Evolutionary conservation across 2,113 vertebrate genomes (phyloP).

Genomic region (Chloroceryle aenea): DNA sequence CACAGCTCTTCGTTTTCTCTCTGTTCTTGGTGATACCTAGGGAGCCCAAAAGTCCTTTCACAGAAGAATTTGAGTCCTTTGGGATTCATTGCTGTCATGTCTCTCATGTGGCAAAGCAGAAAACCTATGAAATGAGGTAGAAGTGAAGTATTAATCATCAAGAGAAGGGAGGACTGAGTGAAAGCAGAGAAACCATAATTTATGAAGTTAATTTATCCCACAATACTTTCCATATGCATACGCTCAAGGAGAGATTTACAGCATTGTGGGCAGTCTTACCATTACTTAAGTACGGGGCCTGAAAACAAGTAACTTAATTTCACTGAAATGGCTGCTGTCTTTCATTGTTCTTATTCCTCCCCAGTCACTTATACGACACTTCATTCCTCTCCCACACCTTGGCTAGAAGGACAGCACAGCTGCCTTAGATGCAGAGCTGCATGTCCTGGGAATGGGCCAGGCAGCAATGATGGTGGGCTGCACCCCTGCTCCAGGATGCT

Average conservation of each 20-base stretch:
- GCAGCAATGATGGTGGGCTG: accelerated
- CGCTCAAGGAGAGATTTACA: conserved; percentile 19
- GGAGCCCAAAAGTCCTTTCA: background rate
- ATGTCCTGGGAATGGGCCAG: accelerated
- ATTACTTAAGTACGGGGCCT: background rate
- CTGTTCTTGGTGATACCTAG: background rate
- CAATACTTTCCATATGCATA: conserved; percentile 22
- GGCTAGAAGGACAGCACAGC: background rate
- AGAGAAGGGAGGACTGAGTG: background rate
- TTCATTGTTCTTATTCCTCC: background rate
- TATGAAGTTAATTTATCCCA: conserved; percentile 15
- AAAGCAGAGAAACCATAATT: conserved; percentile 49
- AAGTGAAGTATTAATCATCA: background rate
- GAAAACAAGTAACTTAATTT: background rate
- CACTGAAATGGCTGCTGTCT: background rate
- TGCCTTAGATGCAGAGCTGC: background rate
- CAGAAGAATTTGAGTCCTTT: background rate
- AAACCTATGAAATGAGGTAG: background rate
- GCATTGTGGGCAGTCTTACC: background rate
- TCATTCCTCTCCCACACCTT: background rate
- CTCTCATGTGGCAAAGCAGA: background rate
- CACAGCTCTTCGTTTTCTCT: background rate
- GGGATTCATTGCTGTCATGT: background rate
- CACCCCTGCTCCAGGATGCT: background rate
- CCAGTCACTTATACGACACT: background rate